These are phyloP conservation scores for Lasioglossum pauxillum DNA, from an alignment of 2,888 invertebrate species.

Conservation along the genomic window DNA sequence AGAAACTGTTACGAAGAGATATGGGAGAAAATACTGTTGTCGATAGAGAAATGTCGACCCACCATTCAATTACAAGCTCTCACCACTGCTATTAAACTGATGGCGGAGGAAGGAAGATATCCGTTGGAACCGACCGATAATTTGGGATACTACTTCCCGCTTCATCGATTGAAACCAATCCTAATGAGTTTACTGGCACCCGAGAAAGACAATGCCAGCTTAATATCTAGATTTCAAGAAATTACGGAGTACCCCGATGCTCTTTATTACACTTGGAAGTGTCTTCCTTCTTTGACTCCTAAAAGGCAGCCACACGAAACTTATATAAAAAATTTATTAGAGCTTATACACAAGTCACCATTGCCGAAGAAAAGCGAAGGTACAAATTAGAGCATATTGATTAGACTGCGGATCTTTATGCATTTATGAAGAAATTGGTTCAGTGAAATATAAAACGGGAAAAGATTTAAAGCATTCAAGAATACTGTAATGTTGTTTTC, in stretches of 20 bases:
- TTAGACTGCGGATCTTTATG: no score
- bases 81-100: constrained; percentile 90
- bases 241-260: constrained; percentile 91
- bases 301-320: constrained; percentile 86
- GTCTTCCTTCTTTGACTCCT: constrained; percentile 86
- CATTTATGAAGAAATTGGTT: no score
- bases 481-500: no score
- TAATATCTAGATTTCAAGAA: constrained; percentile 90
- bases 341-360: constrained; percentile 87
- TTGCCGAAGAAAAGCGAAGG: constrained; percentile 85
- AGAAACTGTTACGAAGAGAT: constrained; percentile 89
- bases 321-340: constrained; percentile 88
- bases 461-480: no score
- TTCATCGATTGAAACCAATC: constrained; percentile 88
- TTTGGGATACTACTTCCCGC: constrained; percentile 88
- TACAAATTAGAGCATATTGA: background rate
- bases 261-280: constrained; percentile 89
- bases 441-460: no score
- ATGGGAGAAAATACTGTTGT: constrained; percentile 86
- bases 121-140: constrained; percentile 86
- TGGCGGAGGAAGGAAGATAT: constrained; percentile 90
- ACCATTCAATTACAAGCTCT: constrained; percentile 88
- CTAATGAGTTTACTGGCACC: constrained; percentile 88
- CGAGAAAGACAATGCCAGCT: constrained; percentile 87
- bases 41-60: constrained; percentile 86